A percentile compares a stretch with the other conserved stretches of the same genome.
Evolutionary conservation across 2,113 vertebrate species (phyloP).

Genomic region (Piprites chloris): DNA sequence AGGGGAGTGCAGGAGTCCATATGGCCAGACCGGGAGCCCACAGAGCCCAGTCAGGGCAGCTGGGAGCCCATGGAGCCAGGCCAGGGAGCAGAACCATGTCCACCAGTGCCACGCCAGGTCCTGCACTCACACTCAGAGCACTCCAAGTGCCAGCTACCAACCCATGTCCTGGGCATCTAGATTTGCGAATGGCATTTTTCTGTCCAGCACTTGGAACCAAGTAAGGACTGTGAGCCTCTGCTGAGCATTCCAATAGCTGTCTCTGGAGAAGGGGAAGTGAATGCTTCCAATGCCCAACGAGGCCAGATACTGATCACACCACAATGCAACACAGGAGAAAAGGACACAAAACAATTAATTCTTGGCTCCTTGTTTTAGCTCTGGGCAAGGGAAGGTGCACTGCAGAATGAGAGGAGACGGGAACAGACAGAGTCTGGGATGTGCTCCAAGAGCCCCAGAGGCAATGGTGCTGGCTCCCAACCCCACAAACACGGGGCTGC

Average conservation of each 20-base stretch:
- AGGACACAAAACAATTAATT: slow-evolving; percentile 41
- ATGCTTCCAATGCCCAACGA: neutral
- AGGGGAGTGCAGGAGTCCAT: neutral
- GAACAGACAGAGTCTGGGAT: slow-evolving; percentile 41
- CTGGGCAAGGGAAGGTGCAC: slow-evolving; percentile 53
- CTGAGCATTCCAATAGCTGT: neutral
- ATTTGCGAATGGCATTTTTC: fast-evolving
- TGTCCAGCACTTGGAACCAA: neutral
- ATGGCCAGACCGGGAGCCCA: neutral
- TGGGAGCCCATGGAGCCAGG: fast-evolving
- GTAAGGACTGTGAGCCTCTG: fast-evolving
- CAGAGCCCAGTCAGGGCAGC: neutral
- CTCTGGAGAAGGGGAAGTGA: neutral
- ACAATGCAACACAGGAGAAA: neutral
- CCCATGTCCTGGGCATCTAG: fast-evolving
- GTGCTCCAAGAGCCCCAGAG: slow-evolving; percentile 63
- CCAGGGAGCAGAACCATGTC: fast-evolving
- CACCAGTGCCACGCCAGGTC: fast-evolving
- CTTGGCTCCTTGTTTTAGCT: slow-evolving; percentile 50
- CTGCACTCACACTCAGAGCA: fast-evolving
- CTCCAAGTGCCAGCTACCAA: neutral
- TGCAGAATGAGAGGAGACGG: slow-evolving; percentile 1
- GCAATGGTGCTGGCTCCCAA: slow-evolving; percentile 49
- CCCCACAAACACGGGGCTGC: slow-evolving; percentile 22
- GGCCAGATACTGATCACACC: slow-evolving; percentile 43